Percentiles rank a stretch among this genome's conserved stretches.
Conservation (phyloP, 2,888 invertebrate species). For the Xylophagus ater region DNA sequence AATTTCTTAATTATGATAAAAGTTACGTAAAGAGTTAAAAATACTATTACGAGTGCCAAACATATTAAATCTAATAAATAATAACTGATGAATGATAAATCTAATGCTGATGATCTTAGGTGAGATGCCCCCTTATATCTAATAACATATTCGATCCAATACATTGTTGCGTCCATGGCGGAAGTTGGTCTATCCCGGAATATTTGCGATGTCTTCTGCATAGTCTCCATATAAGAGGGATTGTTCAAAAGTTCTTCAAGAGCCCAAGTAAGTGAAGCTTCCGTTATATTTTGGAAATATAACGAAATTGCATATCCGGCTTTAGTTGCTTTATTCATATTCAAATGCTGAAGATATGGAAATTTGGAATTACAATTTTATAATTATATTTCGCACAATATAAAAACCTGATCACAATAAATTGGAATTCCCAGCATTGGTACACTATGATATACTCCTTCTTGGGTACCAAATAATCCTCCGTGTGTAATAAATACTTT, state of each 20-base stretch:
- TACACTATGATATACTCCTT: slow-evolving; percentile 36
- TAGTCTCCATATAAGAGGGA: slow-evolving; percentile 31
- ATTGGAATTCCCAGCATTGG: slow-evolving; percentile 41
- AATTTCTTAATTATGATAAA: too few relatives aligned
- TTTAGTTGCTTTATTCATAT: slow-evolving; percentile 32
- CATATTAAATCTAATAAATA: slow-evolving; percentile 35
- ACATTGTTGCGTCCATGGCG: slow-evolving; percentile 35
- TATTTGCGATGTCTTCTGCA: slow-evolving; percentile 29
- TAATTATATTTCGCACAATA: background rate
- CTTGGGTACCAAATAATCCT: slow-evolving; percentile 38
- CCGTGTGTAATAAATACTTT: slow-evolving; percentile 41
- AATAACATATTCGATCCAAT: slow-evolving; percentile 40
- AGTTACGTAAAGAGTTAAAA: too few relatives aligned
- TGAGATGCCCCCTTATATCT: slow-evolving; percentile 37
- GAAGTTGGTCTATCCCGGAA: slow-evolving; percentile 35
- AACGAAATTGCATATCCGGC: slow-evolving; percentile 34
- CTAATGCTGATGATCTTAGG: slow-evolving; percentile 32
- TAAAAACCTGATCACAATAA: slow-evolving; percentile 37
- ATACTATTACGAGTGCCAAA: slow-evolving; percentile 3
- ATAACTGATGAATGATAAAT: slow-evolving; percentile 35
- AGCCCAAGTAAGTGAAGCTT: slow-evolving; percentile 24
- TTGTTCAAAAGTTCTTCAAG: slow-evolving; percentile 35
- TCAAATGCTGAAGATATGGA: slow-evolving; percentile 29
- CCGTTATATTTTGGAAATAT: slow-evolving; percentile 31
- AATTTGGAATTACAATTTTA: too few relatives aligned